phyloP scores from a whole-genome alignment of 2,797 vertebrate genomes.

The Hydrophis major region DNA sequence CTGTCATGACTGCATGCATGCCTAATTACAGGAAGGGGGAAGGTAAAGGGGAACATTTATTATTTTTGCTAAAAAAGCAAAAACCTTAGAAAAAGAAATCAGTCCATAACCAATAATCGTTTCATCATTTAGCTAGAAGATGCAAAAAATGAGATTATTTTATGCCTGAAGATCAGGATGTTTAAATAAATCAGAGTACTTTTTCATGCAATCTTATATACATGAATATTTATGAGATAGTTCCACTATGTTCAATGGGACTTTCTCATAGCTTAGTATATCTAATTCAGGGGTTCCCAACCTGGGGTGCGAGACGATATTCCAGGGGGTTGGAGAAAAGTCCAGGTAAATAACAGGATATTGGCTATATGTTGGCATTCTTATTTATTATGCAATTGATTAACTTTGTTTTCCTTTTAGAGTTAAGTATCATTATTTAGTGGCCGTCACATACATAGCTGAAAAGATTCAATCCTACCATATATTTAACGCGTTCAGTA shows the following conservation, averaged over 20 bases:
- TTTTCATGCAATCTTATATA: neutral
- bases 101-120: slow-evolving; percentile 42
- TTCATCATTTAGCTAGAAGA: slow-evolving; percentile 39
- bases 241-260: neutral
- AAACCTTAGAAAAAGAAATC: slow-evolving; percentile 37
- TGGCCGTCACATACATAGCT: no score
- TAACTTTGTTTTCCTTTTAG: no score
- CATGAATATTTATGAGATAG: neutral
- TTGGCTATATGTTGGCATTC: no score
- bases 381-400: no score
- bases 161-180: slow-evolving; percentile 18
- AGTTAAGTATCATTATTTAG: no score
- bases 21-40: slow-evolving; percentile 2
- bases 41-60: slow-evolving; percentile 32
- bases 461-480: no score
- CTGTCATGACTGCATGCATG: neutral
- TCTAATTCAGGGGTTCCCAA: neutral
- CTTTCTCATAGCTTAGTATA: neutral
- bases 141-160: slow-evolving; percentile 35
- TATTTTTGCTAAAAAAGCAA: slow-evolving; percentile 37
- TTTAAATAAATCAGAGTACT: slow-evolving; percentile 25
- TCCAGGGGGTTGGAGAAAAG: no score
- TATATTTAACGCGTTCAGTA: no score
- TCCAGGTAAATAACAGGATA: no score
- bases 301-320: no score